phyloP scores from a whole-genome alignment of 2,113 vertebrate species.

The human (Homo sapiens) region GRCh38 chr6:136861001-136861500 shows the following conservation, averaged over 20 bases:
- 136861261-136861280: neutral
- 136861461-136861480: neutral
- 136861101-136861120: neutral
- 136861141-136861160: neutral
- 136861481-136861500: slow-evolving; percentile 7
- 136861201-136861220: neutral
- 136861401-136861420: neutral
- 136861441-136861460: neutral
- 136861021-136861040: slow-evolving; percentile 22
- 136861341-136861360: too few relatives aligned
- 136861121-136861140: neutral
- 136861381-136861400: slow-evolving; percentile 19
- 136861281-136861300: neutral
- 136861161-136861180: neutral
- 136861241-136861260: neutral
- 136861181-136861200: neutral
- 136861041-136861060: neutral
- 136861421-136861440: neutral
- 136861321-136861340: too few relatives aligned
- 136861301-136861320: neutral
- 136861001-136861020: neutral
- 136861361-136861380: too few relatives aligned
- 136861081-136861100: neutral
- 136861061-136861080: neutral
- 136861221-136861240: neutral